Percentiles rank a stretch among this genome's conserved stretches.
Conservation (phyloP, 2,797 vertebrate genomes). For the Garrulus glandarius region DNA sequence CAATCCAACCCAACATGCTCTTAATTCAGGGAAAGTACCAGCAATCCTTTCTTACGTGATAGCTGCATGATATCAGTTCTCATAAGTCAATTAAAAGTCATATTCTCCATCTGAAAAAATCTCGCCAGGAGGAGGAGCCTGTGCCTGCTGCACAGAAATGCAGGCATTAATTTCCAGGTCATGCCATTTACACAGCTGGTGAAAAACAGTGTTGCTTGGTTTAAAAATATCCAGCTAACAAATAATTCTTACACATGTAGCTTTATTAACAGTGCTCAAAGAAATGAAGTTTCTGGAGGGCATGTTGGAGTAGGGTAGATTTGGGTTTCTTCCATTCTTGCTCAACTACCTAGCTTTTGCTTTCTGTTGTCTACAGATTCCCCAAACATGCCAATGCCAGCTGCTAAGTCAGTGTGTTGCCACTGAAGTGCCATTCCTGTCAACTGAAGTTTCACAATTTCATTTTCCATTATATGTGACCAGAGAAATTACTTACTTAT, state of each 20-base stretch:
- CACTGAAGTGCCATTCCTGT: background rate
- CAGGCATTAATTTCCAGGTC: background rate
- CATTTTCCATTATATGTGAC: background rate
- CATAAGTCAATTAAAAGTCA: background rate
- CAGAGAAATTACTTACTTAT: conserved; percentile 13
- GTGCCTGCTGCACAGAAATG: background rate
- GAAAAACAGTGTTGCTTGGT: background rate
- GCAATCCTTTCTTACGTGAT: background rate
- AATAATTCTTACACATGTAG: background rate
- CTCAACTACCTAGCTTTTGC: background rate
- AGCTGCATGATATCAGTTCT: background rate
- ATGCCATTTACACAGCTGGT: background rate
- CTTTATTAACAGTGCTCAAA: background rate
- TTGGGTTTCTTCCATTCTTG: background rate
- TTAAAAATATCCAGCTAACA: background rate
- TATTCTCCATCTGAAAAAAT: background rate
- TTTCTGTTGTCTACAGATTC: background rate
- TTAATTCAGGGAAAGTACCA: conserved; percentile 41
- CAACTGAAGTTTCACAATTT: conserved; percentile 2
- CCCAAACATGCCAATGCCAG: background rate
- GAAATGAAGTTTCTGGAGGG: background rate
- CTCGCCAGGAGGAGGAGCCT: background rate
- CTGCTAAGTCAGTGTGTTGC: background rate
- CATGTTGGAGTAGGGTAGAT: background rate
- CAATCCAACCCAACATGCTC: background rate